These are phyloP conservation scores for Alentia gelatinosa DNA, from an alignment of 2,888 invertebrate genomes.

Conservation along the genomic window DNA sequence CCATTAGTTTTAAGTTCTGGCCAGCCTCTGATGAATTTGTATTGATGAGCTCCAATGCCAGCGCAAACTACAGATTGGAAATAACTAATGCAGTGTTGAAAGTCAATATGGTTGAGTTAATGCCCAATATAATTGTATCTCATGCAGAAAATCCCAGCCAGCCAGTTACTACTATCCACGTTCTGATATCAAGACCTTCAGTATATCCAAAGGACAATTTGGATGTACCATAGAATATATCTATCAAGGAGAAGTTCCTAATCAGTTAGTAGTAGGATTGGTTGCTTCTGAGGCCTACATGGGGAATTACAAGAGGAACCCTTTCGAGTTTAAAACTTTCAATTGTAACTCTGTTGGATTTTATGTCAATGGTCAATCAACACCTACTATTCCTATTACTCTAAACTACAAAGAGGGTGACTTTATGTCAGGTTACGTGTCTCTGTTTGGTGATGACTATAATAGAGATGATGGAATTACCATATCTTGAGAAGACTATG, in stretches of 20 bases:
- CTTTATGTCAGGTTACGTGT: too few species aligned
- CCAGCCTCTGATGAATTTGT: too few species aligned
- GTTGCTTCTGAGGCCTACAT: not conserved
- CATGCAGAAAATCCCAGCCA: not conserved
- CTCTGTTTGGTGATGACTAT: too few species aligned
- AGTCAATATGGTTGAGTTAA: too few species aligned
- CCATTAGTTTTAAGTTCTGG: not conserved
- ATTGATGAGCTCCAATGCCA: not conserved
- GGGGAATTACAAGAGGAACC: constrained; percentile 33
- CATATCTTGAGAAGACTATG: too few species aligned
- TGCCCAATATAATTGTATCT: too few species aligned
- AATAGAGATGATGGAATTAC: too few species aligned
- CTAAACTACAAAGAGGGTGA: too few species aligned
- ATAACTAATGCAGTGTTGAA: constrained; percentile 20
- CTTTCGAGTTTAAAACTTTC: too few species aligned
- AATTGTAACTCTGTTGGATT: not conserved
- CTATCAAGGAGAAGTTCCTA: constrained; percentile 23
- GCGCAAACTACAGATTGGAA: not conserved
- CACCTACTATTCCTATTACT: not conserved
- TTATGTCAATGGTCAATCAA: not conserved
- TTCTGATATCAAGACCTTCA: constrained; percentile 10
- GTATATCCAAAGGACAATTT: not conserved
- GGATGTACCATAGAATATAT: constrained; percentile 8
- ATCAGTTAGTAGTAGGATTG: not conserved
- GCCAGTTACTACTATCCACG: not conserved